A percentile compares a stretch with the other conserved stretches of the same genome.
phyloP scores from a whole-genome alignment of 2,797 vertebrate species.

The Atherinosoma microstoma region DNA sequence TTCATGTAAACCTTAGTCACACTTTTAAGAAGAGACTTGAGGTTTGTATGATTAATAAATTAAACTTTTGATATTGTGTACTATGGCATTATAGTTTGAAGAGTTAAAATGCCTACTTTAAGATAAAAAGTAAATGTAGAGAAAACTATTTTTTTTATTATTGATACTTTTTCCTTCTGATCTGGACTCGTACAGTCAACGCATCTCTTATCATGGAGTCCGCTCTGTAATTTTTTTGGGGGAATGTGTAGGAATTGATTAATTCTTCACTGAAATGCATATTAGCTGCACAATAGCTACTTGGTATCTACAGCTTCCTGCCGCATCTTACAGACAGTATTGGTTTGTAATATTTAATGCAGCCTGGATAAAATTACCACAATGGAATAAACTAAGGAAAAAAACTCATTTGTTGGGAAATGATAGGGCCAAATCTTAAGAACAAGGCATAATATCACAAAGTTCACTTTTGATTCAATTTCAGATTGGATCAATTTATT shows the following conservation, averaged over 20 bases:
- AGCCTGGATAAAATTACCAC: rapidly evolving
- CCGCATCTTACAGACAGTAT: neutral
- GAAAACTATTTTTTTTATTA: neutral
- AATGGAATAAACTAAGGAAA: neutral
- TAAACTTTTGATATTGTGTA: neutral
- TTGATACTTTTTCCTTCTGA: neutral
- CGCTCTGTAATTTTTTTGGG: neutral
- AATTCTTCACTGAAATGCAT: neutral
- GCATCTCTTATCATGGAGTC: neutral
- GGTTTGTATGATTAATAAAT: too few species aligned
- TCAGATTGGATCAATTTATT: neutral
- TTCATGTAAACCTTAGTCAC: too few species aligned
- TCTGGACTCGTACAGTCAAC: neutral
- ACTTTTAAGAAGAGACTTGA: too few species aligned
- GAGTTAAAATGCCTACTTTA: neutral
- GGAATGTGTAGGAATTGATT: neutral
- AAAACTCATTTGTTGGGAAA: neutral
- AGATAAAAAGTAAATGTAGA: neutral
- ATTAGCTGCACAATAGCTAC: neutral
- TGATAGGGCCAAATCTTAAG: neutral
- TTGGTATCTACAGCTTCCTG: neutral
- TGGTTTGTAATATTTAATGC: neutral
- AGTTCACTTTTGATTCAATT: neutral
- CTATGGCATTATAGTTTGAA: neutral
- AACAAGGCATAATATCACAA: too few species aligned